Conservation (phyloP, 2,888 invertebrate species). For the Pyrrhia umbra region DNA sequence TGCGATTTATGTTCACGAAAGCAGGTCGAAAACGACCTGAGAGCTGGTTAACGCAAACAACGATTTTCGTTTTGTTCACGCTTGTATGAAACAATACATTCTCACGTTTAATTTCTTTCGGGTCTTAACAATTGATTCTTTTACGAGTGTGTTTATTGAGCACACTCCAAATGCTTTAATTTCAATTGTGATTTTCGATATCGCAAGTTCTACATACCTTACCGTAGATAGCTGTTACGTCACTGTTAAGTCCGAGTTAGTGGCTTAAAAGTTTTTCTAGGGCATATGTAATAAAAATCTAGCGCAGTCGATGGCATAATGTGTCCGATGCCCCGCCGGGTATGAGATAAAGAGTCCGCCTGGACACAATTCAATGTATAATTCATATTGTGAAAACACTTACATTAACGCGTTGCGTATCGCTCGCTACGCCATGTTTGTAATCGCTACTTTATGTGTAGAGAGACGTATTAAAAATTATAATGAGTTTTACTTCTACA, state of each 20-base stretch:
- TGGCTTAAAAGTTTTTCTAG: slow-evolving; percentile 52
- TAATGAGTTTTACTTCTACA: slow-evolving; percentile 69
- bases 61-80: slow-evolving; percentile 87
- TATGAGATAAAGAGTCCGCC: slow-evolving; percentile 73
- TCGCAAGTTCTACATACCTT: slow-evolving; percentile 56
- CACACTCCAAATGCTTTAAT: slow-evolving; percentile 84
- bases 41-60: slow-evolving; percentile 86
- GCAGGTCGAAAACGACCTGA: slow-evolving; percentile 88
- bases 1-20: slow-evolving; percentile 86
- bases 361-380: slow-evolving; percentile 76
- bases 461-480: slow-evolving; percentile 71
- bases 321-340: slow-evolving; percentile 73
- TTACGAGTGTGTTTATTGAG: slow-evolving; percentile 90
- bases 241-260: slow-evolving; percentile 28
- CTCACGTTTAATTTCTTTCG: slow-evolving; percentile 90
- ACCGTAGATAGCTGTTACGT: slow-evolving; percentile 52
- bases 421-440: slow-evolving; percentile 72
- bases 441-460: slow-evolving; percentile 73
- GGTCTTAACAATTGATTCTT: slow-evolving; percentile 87
- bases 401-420: slow-evolving; percentile 79
- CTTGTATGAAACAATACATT: slow-evolving; percentile 89
- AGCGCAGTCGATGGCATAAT: slow-evolving; percentile 70
- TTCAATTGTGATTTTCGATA: slow-evolving; percentile 80
- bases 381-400: slow-evolving; percentile 80
- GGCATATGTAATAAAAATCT: slow-evolving; percentile 59